Evolutionary conservation across 2,113 vertebrate genomes (phyloP).

Genomic region (Elachura formosa): DNA sequence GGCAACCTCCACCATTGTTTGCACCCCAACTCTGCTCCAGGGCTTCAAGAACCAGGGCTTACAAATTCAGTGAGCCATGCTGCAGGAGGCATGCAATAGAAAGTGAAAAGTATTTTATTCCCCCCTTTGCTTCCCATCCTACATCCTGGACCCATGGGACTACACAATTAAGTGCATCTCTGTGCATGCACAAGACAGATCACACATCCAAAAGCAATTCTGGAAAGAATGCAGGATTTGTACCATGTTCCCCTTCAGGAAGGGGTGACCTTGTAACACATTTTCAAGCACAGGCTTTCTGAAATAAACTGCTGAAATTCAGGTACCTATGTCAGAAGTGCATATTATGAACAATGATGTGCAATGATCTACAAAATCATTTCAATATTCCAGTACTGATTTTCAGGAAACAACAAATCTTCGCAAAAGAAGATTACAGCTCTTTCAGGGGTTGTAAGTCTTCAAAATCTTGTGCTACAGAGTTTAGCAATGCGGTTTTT

Average conservation of each 20-base stretch:
- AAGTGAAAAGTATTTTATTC: background rate
- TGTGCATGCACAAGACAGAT: background rate
- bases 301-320: background rate
- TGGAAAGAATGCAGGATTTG: background rate
- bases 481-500: background rate
- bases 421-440: background rate
- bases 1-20: background rate
- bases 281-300: background rate
- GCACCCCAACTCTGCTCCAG: background rate
- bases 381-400: background rate
- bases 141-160: background rate
- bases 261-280: background rate
- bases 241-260: background rate
- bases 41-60: background rate
- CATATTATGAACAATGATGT: background rate
- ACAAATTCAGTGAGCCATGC: background rate
- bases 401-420: background rate
- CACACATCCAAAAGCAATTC: background rate
- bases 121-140: accelerated
- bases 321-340: background rate
- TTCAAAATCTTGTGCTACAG: background rate
- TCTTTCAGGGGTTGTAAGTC: background rate
- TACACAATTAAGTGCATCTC: accelerated
- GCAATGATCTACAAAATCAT: background rate
- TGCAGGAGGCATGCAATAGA: background rate